Evolutionary conservation across 1,140 invertebrate species (phyloP).

Genomic region (Caenorhabditis inopinata): DNA sequence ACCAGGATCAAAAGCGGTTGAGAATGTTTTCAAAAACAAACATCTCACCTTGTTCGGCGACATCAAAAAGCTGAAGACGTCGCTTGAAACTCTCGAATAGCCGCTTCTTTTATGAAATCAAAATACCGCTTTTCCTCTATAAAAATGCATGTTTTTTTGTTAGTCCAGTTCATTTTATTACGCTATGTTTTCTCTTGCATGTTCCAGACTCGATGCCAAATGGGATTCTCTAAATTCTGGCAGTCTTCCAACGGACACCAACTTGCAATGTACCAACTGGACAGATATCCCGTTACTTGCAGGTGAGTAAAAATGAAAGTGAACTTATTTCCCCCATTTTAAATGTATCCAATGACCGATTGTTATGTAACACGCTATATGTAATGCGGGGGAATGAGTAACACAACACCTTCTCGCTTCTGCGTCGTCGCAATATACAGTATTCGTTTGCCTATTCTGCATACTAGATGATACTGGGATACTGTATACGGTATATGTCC

Average conservation of each 20-base stretch:
- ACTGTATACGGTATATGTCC: conserved; percentile 33
- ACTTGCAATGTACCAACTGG: neutral
- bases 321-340: neutral
- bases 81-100: neutral
- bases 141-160: neutral
- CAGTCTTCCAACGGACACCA: neutral
- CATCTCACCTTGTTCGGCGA: neutral
- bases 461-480: neutral
- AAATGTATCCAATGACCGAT: neutral
- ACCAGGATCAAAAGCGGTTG: too few species aligned
- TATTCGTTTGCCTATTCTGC: neutral
- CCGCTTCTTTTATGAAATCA: neutral
- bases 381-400: conserved; percentile 28
- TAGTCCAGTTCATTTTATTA: neutral
- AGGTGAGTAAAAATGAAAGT: conserved; percentile 22
- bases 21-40: too few species aligned
- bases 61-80: neutral
- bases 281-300: conserved; percentile 5
- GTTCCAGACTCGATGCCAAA: conserved; percentile 18
- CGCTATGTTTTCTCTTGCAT: neutral
- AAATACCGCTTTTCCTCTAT: neutral
- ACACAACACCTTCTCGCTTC: conserved; percentile 10
- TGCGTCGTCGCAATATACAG: neutral
- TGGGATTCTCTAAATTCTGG: conserved; percentile 2
- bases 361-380: conserved; percentile 21